Evolutionary conservation across 2,888 invertebrate genomes (phyloP).

Genomic region (Pheosia gnoma): DNA sequence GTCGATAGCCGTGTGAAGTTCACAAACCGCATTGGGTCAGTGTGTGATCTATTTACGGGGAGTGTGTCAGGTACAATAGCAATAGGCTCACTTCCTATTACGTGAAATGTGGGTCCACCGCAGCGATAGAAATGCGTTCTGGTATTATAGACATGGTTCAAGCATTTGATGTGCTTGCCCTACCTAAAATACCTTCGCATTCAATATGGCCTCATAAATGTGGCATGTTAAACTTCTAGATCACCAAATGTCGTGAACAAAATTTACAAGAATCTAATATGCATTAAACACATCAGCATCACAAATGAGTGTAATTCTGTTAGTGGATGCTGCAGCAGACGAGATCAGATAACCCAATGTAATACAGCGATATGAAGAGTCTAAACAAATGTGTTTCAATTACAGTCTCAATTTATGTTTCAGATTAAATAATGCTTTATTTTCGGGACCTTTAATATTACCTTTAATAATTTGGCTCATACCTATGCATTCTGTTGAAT

Average conservation of each 20-base stretch:
- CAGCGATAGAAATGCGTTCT: too few species aligned
- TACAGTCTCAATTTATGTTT: conserved; percentile 2
- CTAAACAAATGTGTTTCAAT: conserved; percentile 3
- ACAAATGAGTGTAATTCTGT: conserved; percentile 27
- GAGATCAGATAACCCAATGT: conserved; percentile 2
- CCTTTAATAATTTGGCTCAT: not conserved
- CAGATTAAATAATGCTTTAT: not conserved
- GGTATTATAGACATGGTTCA: too few species aligned
- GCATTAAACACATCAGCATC: conserved; percentile 18
- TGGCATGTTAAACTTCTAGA: conserved; percentile 43
- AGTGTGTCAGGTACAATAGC: too few species aligned
- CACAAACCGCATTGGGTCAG: too few species aligned
- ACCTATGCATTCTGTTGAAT: not conserved
- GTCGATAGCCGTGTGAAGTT: too few species aligned
- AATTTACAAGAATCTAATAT: conserved; percentile 32
- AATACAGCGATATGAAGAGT: not conserved
- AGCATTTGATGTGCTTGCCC: too few species aligned
- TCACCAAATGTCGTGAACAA: conserved; percentile 53
- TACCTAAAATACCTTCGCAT: too few species aligned
- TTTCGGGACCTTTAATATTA: not conserved
- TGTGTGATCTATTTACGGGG: too few species aligned
- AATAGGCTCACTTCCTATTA: too few species aligned
- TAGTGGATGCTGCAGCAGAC: conserved; percentile 10
- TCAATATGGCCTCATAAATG: conserved; percentile 63
- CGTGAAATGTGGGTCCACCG: too few species aligned